Conservation (phyloP, 2,113 vertebrate genomes). For the Oryctolagus cuniculus region mOryCun1.1 NC_091432.1:169509501-169510000, state of each 20-base stretch:
- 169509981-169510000: constrained; percentile 12
- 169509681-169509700: not conserved
- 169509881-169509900: not conserved
- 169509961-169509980: not conserved
- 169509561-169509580: no score
- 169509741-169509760: not conserved
- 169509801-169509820: constrained; percentile 17
- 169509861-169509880: not conserved
- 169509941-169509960: constrained; percentile 47
- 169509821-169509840: not conserved
- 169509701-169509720: not conserved
- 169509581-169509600: no score
- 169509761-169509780: not conserved
- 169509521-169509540: no score
- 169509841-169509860: not conserved
- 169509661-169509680: no score
- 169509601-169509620: no score
- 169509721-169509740: not conserved
- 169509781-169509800: constrained; percentile 15
- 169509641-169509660: no score
- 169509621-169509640: no score
- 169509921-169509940: constrained; percentile 23
- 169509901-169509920: constrained; percentile 5
- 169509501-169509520: no score
- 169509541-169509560: no score